Evolutionary conservation across 2,888 invertebrate species (phyloP), one percentile per base, ranked within the genome.

Genomic region (Polia nebulosa): DNA sequence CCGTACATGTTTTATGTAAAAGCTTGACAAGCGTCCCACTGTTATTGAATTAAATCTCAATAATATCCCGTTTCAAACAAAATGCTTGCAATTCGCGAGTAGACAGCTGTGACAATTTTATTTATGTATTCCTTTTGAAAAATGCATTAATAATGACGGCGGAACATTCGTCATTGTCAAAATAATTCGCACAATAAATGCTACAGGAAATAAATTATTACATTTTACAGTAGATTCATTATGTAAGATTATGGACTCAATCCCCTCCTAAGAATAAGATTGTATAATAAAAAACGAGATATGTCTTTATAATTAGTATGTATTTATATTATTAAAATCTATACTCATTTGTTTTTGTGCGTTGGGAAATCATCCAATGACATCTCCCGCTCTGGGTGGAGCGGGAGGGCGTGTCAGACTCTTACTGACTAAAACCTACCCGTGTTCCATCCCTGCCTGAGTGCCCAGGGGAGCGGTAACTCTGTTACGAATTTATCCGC

Each of bases 21-120:
- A 13, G 9, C n/a, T 44, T 0, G n/a, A 32, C 5, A 41, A 22
- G 1, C 8, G 11, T 39, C 11, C 8, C 11, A n/a, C 15, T 36
- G n/a, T 45, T 29, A 55, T 49, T 44, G 27, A 53, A 58, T 17
- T 11, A 22, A 51, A 22, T 49, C 11, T 36, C 29, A 29, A 45
- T 55, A 45, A 22, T 25, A 17, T 3, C 17, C 2, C 11, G 5
- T 3, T 20, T 49, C 20, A 32, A 72, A 47, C 17, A 64, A 49
- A 49, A 20, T 5, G 11, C 36, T 45, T 45, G 9, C 11, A 34
- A 58, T 63, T n/a, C 17, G 0, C 49, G 15, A 32, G 22, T 11
- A n/a, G 58, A 73, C 58, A 64, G 17, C 11, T 73, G 20, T 36
- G 49, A 39, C 67, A 78, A 62, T 59, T 52, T 52, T 20, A 52